Evolutionary conservation across 2,888 invertebrate species (phyloP).

Genomic region (Lapara coniferarum): DNA sequence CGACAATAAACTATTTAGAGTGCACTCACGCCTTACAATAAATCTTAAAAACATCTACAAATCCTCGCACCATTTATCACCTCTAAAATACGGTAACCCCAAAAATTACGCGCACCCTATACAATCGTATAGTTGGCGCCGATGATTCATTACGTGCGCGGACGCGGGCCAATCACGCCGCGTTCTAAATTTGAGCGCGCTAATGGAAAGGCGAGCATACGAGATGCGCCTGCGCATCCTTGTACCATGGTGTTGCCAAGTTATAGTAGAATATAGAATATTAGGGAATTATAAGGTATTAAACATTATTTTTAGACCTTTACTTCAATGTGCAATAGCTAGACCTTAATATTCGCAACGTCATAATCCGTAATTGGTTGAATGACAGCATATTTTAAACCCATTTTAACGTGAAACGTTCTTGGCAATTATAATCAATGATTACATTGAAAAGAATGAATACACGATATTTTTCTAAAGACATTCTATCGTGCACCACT

Average conservation of each 20-base stretch:
- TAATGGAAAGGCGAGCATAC: conserved; percentile 75
- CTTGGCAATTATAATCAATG: too few species aligned
- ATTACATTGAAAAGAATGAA: too few species aligned
- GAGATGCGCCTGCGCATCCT: conserved; percentile 70
- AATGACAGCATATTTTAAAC: too few species aligned
- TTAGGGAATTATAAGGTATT: conserved; percentile 20
- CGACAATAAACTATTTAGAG: neutral
- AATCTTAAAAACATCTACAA: neutral
- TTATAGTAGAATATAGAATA: conserved; percentile 24
- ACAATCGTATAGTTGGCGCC: conserved; percentile 52
- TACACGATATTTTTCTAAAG: too few species aligned
- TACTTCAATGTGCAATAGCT: neutral
- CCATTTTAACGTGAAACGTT: too few species aligned
- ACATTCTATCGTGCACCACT: too few species aligned
- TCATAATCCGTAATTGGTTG: too few species aligned
- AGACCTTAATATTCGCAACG: neutral
- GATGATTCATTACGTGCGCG: conserved; percentile 67
- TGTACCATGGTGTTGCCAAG: conserved; percentile 56
- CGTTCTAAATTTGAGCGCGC: conserved; percentile 78
- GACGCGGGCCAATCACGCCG: conserved; percentile 60
- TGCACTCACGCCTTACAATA: neutral
- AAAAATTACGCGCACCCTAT: conserved; percentile 38
- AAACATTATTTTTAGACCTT: neutral
- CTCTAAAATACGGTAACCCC: conserved; percentile 29
- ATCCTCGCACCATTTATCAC: conserved; percentile 36